A percentile compares a stretch with the other conserved stretches of the same genome.
phyloP scores from a whole-genome alignment of 2,888 invertebrate genomes.

The Standfussiana lucernea region DNA sequence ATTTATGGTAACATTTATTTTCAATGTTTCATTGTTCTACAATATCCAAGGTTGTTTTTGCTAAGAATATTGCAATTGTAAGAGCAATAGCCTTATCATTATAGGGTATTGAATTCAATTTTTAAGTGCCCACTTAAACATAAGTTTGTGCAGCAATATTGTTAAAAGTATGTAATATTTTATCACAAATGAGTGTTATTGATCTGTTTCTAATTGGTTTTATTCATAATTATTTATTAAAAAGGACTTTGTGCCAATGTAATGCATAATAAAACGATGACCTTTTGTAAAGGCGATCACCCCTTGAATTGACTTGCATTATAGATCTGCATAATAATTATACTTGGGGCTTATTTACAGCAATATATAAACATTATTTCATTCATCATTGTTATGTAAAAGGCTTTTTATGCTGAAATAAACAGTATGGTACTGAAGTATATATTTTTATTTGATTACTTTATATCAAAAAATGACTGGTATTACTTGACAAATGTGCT shows the following conservation, averaged over 20 bases:
- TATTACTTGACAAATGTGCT: neutral
- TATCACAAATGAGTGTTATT: constrained; percentile 12
- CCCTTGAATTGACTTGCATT: constrained; percentile 48
- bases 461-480: constrained; percentile 5
- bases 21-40: constrained; percentile 6
- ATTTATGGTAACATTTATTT: constrained; percentile 32
- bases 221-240: constrained; percentile 28
- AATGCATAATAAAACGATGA: constrained; percentile 55
- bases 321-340: constrained; percentile 32
- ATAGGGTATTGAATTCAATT: constrained; percentile 2
- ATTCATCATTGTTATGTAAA: constrained; percentile 32
- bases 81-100: constrained; percentile 24
- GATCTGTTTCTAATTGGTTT: constrained; percentile 28
- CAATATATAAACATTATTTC: constrained; percentile 23
- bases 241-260: constrained; percentile 49
- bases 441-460: neutral
- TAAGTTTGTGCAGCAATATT: constrained; percentile 17
- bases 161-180: neutral
- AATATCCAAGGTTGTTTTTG: constrained; percentile 7
- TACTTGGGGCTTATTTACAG: constrained; percentile 26
- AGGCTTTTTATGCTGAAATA: constrained; percentile 44
- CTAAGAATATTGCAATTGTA: constrained; percentile 13
- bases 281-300: constrained; percentile 44
- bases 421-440: constrained; percentile 49
- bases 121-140: constrained; percentile 6